Evolutionary conservation across 1,140 invertebrate genomes (phyloP).

Genomic region (Bilobella aurantiaca): DNA sequence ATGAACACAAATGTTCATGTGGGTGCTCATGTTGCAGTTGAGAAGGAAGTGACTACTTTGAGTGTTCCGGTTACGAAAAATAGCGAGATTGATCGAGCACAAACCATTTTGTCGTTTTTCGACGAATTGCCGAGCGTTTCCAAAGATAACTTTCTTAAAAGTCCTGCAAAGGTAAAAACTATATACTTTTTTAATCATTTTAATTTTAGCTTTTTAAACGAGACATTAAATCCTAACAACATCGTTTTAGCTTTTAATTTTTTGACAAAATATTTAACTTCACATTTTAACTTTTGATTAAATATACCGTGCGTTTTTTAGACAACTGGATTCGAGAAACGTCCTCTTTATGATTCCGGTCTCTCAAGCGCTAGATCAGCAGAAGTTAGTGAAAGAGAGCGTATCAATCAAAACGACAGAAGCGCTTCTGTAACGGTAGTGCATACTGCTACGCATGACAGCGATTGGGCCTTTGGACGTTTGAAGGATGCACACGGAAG

Average conservation of each 20-base stretch:
- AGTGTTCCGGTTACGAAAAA: too few relatives aligned
- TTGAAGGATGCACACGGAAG: conserved; percentile 13
- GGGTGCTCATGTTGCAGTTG: not conserved
- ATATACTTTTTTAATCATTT: too few relatives aligned
- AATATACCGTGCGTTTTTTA: not conserved
- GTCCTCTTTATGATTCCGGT: too few relatives aligned
- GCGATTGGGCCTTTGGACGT: conserved; percentile 9
- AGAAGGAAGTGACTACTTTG: not conserved
- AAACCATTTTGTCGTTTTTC: conserved; percentile 12
- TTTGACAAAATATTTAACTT: not conserved
- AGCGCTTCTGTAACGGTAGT: not conserved
- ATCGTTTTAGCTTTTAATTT: too few relatives aligned
- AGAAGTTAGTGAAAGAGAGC: not conserved
- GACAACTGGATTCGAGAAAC: not conserved
- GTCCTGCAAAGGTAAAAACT: conserved; percentile 13
- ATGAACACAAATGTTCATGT: not conserved
- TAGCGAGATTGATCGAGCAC: not conserved
- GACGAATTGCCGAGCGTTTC: conserved; percentile 12
- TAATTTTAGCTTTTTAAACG: too few relatives aligned
- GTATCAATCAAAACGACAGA: not conserved
- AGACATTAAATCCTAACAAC: too few relatives aligned
- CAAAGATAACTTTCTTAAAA: conserved; percentile 5
- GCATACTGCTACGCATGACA: not conserved
- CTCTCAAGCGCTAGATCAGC: not conserved
- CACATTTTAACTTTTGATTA: not conserved